Base-by-base conservation (phyloP, 2,888 invertebrate genomes). In the Eupithecia pulchellata region DNA sequence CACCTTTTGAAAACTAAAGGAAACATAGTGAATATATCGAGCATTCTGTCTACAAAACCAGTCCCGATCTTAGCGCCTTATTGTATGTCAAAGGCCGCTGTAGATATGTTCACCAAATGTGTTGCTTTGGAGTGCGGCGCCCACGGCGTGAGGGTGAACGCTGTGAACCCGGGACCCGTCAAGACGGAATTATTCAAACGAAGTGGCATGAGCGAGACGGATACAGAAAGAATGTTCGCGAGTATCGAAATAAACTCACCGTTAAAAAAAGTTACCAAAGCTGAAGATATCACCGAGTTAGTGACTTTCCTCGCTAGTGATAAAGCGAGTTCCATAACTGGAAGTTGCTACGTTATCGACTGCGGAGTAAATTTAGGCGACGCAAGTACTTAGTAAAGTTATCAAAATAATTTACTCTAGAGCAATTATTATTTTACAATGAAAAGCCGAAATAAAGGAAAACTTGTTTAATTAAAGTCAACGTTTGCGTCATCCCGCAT, bases 41-140 rank as follows among this genome's bases (percentile, higher is more conserved):
- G 92, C 75, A 79, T 91, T 39, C 69, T 89, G 8, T 85, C 90
- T 14, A 82, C 76, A 2, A 85, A 84, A 68, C 85, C 91, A 0
- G 64, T 87, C 27, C 81, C 87, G 1, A 69, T 80, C 17, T 84
- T 89, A 84, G 82, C 84, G 29, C 83, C 89, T 0, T 92, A 92
- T 74, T 89, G 89, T 74, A 90, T 92, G 85, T 89, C 91, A 0
- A 92, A 92, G 80, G 90, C 91, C 1, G 91, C 89, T 2, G 74
- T 91, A 2, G 91, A 92, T 67, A 89, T 89, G 85, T 87, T 91
- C 6, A 91, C 90, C 1, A 91, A 90, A 77, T 91, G 91, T 70
- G 77, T 83, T 14, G 91, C 92, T n/a, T 69, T 90, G 29, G 86
- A 90, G 66, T 73, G 89, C 25, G 90, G 85, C 1, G 74, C 83